Evolutionary conservation across 2,888 invertebrate species (phyloP), one percentile per base, ranked within the genome.

Genomic region (Heliconius sara): DNA sequence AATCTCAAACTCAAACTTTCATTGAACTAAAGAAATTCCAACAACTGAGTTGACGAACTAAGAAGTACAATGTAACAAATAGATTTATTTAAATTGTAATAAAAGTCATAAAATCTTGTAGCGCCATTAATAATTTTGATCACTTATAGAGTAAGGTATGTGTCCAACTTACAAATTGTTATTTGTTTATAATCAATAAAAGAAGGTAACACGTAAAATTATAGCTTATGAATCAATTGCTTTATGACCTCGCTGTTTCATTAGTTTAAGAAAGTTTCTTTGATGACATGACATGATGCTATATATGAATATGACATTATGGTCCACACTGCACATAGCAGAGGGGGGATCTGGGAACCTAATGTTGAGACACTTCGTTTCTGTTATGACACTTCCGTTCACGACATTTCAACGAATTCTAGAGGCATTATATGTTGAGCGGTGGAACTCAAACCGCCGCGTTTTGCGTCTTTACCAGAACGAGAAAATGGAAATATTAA

Each of bases 1-100:
- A 91, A 91, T 88, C 90, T 92, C 91, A 91, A 91, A 93, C 92
- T 92, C 91, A 91, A 90, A 83, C 79, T 78, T 78, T 78, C 78
- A 75, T 78, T 79, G 67, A 76, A 57, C 66, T 78, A 74, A n/a
- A 57, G 79, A 76, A 72, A 25, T 63, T 71, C 65, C 43, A 52
- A 57, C 7, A 19, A 57, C 47, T 27, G 22, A 30, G 43, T 19
- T 34, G 60, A 7, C 19, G 25, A 75, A 43, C 6, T 74, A 39
- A 39, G 34, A 39, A 71, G 12, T 30, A 72, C 9, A 22, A n/a
- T 72, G 22, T 57, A 57, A 30, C 57, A 72, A 57, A 72, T 57
- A 30, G 27, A 72, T 72, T 72, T 27, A 52, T 72, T 72, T 30
- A 22, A 72, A 57, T 30, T 13, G 22, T 12, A 22, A 72, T 72